These are phyloP conservation scores for Hydropsyche betteni DNA, from an alignment of 2,888 invertebrate species.

Conservation along the genomic window DNA sequence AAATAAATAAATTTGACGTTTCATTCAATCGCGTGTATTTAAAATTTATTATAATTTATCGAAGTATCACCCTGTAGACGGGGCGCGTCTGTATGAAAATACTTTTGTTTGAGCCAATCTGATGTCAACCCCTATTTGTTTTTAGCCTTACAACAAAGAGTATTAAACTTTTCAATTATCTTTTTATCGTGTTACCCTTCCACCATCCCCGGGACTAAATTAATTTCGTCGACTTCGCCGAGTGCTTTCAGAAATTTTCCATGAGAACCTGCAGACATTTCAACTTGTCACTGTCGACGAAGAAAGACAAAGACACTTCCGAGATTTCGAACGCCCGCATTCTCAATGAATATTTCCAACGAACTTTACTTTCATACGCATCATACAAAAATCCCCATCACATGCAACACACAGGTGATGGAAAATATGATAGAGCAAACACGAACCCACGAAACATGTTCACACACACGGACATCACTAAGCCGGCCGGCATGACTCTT, in stretches of 20 bases:
- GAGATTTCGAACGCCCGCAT: slow-evolving; percentile 12
- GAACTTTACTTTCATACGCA: background rate
- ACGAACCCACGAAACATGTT: slow-evolving; percentile 41
- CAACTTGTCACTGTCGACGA: slow-evolving; percentile 51
- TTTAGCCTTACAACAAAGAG: slow-evolving; percentile 52
- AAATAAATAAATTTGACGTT: background rate
- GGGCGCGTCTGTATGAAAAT: slow-evolving; percentile 43
- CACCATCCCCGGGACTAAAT: slow-evolving; percentile 61
- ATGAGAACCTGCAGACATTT: slow-evolving; percentile 50
- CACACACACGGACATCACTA: slow-evolving; percentile 49
- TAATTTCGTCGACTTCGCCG: slow-evolving; percentile 67
- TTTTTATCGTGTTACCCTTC: slow-evolving; percentile 67
- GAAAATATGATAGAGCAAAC: slow-evolving; percentile 34
- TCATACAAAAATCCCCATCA: slow-evolving; percentile 31
- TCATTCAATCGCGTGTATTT: background rate
- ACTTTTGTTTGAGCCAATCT: slow-evolving; percentile 52
- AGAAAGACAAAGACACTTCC: slow-evolving; percentile 16
- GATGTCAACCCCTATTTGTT: slow-evolving; percentile 52
- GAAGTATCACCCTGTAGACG: slow-evolving; percentile 13
- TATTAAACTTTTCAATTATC: slow-evolving; percentile 67
- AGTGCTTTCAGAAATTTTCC: slow-evolving; percentile 49
- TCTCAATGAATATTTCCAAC: background rate
- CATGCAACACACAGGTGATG: slow-evolving; percentile 29
- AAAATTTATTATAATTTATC: background rate
- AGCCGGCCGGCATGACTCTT: slow-evolving; percentile 48